phyloP scores from a whole-genome alignment of 35 echinoderm and acorn worm species.

The Heliocidaris erythrogramma region DNA sequence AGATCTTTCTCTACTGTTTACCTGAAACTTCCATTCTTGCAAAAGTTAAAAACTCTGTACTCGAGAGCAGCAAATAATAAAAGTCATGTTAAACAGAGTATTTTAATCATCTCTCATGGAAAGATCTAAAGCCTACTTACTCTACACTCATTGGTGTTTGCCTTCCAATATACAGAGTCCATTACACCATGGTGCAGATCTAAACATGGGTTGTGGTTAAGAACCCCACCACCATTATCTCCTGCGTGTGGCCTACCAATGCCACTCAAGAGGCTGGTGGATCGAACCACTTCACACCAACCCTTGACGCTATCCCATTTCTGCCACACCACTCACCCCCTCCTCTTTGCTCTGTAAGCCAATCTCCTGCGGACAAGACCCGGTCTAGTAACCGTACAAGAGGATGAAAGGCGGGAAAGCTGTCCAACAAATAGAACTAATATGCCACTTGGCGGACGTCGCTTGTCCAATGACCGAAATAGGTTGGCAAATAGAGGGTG shows the following conservation, averaged over 20 bases:
- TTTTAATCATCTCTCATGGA: neutral
- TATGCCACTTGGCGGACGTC: neutral
- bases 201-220: neutral
- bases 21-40: neutral
- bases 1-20: too few species aligned
- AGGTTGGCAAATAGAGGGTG: neutral
- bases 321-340: neutral
- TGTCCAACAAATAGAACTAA: slow-evolving; percentile 11
- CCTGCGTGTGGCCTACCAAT: neutral
- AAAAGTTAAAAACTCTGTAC: neutral
- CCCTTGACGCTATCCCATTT: neutral
- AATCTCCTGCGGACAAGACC: neutral
- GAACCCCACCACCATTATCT: neutral
- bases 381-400: neutral
- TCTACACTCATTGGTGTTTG: neutral
- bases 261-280: neutral
- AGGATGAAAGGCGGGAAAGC: slow-evolving; percentile 7
- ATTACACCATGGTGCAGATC: neutral
- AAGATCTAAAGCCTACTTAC: neutral
- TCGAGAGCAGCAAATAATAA: neutral
- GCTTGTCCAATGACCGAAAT: neutral
- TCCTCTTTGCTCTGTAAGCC: neutral
- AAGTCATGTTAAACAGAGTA: neutral
- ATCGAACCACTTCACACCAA: slow-evolving; percentile 8
- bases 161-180: neutral